phyloP scores from a whole-genome alignment of 2,888 invertebrate species.

The Euplexia lucipara region DNA sequence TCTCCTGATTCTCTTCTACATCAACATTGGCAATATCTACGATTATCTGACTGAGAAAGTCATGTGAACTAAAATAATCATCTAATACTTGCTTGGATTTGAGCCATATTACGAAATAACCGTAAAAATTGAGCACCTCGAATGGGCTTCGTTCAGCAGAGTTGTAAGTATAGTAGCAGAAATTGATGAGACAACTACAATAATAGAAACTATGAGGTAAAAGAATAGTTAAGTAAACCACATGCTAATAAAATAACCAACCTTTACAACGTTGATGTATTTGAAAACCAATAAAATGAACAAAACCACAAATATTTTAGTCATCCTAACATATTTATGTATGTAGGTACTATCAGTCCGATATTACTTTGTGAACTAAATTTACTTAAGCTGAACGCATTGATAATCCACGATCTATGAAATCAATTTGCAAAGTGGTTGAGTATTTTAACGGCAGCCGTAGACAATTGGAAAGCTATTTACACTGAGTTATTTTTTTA shows the following conservation, averaged over 20 bases:
- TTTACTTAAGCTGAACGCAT: constrained; percentile 19
- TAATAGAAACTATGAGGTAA: too few species aligned
- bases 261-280: constrained; percentile 33
- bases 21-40: too few species aligned
- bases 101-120: too few species aligned
- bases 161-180: too few species aligned
- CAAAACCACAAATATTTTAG: constrained; percentile 34
- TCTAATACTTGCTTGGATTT: too few species aligned
- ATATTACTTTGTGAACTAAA: constrained; percentile 49
- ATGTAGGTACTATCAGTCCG: constrained; percentile 33
- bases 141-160: too few species aligned
- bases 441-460: constrained; percentile 56
- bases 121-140: too few species aligned
- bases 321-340: constrained; percentile 47
- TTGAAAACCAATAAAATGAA: constrained; percentile 30
- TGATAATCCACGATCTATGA: constrained; percentile 47
- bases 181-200: too few species aligned
- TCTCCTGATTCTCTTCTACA: too few species aligned
- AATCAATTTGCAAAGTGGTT: constrained; percentile 56
- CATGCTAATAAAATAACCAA: constrained; percentile 9
- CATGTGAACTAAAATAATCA: too few species aligned
- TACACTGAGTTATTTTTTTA: constrained; percentile 56
- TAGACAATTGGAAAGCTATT: constrained; percentile 51
- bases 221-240: background rate
- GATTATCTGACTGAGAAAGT: too few species aligned